phyloP scores from a whole-genome alignment of 2,888 invertebrate genomes.

The Ommatoiulus sabulosus region DNA sequence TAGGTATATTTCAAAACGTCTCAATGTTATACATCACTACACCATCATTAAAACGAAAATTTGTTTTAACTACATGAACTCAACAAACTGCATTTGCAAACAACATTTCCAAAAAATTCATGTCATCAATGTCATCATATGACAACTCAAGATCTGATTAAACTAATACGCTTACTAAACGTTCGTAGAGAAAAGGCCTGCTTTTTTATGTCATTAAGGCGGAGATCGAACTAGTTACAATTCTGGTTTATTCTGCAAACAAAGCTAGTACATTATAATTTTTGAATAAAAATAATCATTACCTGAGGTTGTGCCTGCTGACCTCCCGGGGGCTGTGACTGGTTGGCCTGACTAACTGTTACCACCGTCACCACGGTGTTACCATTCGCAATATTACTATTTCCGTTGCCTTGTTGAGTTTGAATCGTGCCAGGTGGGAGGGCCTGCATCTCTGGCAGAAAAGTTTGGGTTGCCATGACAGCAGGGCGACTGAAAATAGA shows the following conservation, averaged over 20 bases:
- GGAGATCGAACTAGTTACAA: background rate
- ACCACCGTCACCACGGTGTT: slow-evolving; percentile 50
- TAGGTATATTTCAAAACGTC: too few relatives aligned
- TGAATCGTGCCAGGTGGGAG: slow-evolving; percentile 65
- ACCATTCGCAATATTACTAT: background rate
- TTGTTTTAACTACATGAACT: too few relatives aligned
- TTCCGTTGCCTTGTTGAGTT: slow-evolving; percentile 61
- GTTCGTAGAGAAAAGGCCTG: background rate
- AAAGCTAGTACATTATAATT: background rate
- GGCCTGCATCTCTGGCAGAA: slow-evolving; percentile 68
- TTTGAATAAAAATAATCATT: background rate
- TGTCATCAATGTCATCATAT: background rate
- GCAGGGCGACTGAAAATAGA: slow-evolving; percentile 57
- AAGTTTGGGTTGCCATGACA: slow-evolving; percentile 68
- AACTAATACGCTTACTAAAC: background rate
- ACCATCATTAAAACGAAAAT: too few relatives aligned
- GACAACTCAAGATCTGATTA: background rate
- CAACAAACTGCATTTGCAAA: too few relatives aligned
- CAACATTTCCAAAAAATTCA: background rate
- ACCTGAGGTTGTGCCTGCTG: slow-evolving; percentile 50
- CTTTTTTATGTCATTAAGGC: background rate
- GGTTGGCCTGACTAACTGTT: slow-evolving; percentile 26
- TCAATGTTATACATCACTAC: too few relatives aligned
- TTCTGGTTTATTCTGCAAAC: background rate
- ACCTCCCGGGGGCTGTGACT: slow-evolving; percentile 26